Evolutionary conservation across 2,113 vertebrate species (phyloP).

Genomic region (Haemorhous mexicanus): DNA sequence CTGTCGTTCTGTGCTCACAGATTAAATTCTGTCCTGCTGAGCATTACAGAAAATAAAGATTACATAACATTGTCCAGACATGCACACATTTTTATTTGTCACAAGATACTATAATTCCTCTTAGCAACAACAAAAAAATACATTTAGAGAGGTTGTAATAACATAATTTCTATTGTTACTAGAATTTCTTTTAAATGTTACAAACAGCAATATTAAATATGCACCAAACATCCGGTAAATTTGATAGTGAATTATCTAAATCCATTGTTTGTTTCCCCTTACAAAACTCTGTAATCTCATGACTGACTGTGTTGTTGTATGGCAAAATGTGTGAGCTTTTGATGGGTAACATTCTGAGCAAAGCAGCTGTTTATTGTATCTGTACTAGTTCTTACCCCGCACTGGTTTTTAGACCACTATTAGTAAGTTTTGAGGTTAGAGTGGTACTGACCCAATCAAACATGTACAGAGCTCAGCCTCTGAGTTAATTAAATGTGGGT

Average conservation of each 20-base stretch:
- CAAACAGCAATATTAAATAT: background rate
- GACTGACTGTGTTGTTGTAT: background rate
- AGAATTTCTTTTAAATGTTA: slow-evolving; percentile 2
- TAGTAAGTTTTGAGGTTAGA: slow-evolving; percentile 75
- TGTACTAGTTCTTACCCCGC: slow-evolving; percentile 17
- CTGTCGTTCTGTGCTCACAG: background rate
- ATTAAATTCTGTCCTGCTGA: background rate
- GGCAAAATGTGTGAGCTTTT: slow-evolving; percentile 40
- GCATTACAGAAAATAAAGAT: background rate
- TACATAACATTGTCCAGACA: background rate
- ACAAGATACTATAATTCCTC: background rate
- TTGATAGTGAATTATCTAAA: background rate
- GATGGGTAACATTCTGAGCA: background rate
- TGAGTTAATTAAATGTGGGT: slow-evolving; percentile 79
- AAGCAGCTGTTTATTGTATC: slow-evolving; percentile 20
- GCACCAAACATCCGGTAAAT: background rate
- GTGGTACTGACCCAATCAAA: slow-evolving; percentile 78
- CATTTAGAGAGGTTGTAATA: background rate
- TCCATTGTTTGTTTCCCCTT: slow-evolving; percentile 33
- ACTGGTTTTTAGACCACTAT: slow-evolving; percentile 63
- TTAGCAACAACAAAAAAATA: background rate
- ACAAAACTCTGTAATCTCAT: slow-evolving; percentile 24
- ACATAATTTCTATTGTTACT: background rate
- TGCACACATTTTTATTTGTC: background rate
- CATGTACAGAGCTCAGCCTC: slow-evolving; percentile 70